Evolutionary conservation across 2,113 vertebrate species (phyloP).

Genomic region (Tachysurus fulvidraco): DNA sequence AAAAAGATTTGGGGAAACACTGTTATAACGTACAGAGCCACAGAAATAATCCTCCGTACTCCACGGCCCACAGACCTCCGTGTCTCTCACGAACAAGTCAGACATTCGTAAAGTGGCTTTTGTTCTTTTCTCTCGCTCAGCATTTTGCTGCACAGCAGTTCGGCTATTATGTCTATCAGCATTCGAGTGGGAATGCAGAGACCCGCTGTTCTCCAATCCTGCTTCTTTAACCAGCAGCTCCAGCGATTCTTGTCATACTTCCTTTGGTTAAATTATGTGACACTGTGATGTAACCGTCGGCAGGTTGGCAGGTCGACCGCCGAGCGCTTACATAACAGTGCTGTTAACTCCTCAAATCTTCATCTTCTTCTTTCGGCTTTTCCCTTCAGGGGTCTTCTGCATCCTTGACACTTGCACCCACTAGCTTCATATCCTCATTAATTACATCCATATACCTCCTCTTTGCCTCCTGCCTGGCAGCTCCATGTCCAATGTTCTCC

Average conservation of each 20-base stretch:
- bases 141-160: conserved; percentile 21
- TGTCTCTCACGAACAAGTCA: not conserved
- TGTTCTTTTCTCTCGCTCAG: not conserved
- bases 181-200: not conserved
- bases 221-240: not conserved
- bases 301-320: not conserved
- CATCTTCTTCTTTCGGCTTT: too few species aligned
- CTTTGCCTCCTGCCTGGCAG: too few species aligned
- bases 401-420: too few species aligned
- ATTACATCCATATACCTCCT: too few species aligned
- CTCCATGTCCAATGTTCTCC: too few species aligned
- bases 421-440: too few species aligned
- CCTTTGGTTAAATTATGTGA: not conserved
- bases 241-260: not conserved
- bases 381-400: too few species aligned
- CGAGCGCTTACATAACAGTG: not conserved
- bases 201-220: not conserved
- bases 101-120: not conserved
- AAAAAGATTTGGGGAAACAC: not conserved
- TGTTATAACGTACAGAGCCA: not conserved
- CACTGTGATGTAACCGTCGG: not conserved
- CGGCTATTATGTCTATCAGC: not conserved
- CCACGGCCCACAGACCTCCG: not conserved
- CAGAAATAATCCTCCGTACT: not conserved
- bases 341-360: not conserved